A percentile compares a stretch with the other conserved stretches of the same genome.
phyloP scores from a whole-genome alignment of 1,140 invertebrate genomes.

The Acyrthosiphon pisum region DNA sequence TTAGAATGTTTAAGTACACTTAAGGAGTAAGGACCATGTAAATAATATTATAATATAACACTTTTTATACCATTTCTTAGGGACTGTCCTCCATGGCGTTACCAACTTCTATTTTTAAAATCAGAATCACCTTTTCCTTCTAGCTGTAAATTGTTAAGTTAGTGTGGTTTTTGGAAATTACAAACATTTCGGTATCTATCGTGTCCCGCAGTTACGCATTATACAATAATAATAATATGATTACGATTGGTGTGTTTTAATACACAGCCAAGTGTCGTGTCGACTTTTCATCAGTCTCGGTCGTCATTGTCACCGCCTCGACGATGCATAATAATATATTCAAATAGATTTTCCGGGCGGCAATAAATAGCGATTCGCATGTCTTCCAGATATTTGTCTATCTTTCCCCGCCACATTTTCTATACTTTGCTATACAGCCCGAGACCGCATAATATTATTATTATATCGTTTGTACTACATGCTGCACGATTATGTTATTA shows the following conservation, averaged over 20 bases:
- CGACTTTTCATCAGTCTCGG: background rate
- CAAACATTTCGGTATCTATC: background rate
- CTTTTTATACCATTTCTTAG: background rate
- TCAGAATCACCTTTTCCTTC: background rate
- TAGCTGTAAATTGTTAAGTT: background rate
- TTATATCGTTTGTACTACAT: background rate
- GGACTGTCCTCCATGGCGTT: background rate
- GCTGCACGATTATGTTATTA: constrained; percentile 23
- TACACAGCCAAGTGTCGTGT: background rate
- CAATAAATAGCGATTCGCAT: constrained; percentile 32
- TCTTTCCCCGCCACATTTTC: background rate
- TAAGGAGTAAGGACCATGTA: background rate
- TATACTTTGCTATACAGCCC: background rate
- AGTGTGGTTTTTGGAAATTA: background rate
- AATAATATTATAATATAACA: background rate
- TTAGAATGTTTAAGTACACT: too few species aligned
- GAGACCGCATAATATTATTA: background rate
- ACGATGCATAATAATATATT: background rate
- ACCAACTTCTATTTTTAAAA: background rate
- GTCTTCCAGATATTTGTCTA: background rate
- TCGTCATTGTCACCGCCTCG: background rate
- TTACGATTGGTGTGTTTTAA: background rate
- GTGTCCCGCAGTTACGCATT: background rate
- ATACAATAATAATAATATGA: background rate
- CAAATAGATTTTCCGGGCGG: background rate